phyloP scores from a whole-genome alignment of 1,140 invertebrate genomes.

The Ceratitis capitata region DNA sequence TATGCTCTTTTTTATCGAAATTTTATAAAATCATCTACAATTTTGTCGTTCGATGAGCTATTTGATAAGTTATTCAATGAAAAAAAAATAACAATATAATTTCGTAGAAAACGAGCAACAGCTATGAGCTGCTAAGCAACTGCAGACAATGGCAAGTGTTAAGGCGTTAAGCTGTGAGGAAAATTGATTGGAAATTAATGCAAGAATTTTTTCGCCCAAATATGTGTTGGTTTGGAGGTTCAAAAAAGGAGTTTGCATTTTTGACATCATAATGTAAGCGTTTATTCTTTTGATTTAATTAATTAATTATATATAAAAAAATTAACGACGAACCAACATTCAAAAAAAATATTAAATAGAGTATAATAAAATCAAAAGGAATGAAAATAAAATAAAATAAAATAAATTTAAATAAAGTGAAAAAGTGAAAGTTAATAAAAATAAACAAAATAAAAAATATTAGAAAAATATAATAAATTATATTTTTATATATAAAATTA shows the following conservation, averaged over 20 bases:
- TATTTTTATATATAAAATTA: too few relatives aligned
- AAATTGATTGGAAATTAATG: conserved; percentile 66
- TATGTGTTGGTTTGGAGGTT: background rate
- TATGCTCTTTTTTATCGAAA: background rate
- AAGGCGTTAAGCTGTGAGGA: conserved; percentile 58
- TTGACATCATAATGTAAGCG: background rate
- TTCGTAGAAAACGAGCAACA: background rate
- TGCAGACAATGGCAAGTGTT: background rate
- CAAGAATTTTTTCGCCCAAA: conserved; percentile 56
- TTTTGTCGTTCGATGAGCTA: conserved; percentile 11
- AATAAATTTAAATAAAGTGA: background rate
- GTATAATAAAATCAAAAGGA: too few relatives aligned
- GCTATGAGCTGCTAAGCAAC: background rate
- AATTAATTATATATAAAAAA: too few relatives aligned
- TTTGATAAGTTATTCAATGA: background rate
- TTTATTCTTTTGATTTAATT: background rate
- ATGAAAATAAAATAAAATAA: background rate
- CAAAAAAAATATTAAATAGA: too few relatives aligned
- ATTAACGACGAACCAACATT: too few relatives aligned
- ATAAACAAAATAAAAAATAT: too few relatives aligned
- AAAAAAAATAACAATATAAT: background rate
- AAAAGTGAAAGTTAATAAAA: too few relatives aligned
- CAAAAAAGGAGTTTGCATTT: background rate
- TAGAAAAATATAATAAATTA: too few relatives aligned
- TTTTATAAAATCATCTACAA: background rate